Percentiles rank a stretch among this genome's conserved stretches.
These are phyloP conservation scores for Tipula helvola DNA, from an alignment of 2,888 invertebrate species.

Conservation along the genomic window DNA sequence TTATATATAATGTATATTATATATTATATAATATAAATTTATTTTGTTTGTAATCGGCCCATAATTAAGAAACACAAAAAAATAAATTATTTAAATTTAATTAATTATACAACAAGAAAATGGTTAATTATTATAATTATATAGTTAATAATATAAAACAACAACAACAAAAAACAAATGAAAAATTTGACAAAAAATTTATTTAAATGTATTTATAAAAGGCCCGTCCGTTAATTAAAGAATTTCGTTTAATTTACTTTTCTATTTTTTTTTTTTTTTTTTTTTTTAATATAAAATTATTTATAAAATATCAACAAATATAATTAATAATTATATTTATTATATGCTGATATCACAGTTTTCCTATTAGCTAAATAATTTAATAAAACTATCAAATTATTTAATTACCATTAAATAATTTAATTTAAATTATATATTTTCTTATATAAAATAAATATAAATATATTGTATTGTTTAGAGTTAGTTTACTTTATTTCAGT, in stretches of 20 bases:
- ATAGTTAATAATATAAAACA: background rate
- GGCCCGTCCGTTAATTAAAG: background rate
- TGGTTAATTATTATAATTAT: background rate
- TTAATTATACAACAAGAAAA: background rate
- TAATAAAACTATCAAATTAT: background rate
- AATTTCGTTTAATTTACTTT: background rate
- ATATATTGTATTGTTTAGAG: background rate
- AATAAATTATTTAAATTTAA: background rate
- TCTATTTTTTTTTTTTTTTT: too few relatives aligned
- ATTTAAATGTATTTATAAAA: background rate
- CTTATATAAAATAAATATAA: background rate
- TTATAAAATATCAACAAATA: conserved; percentile 9
- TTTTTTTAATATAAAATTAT: background rate
- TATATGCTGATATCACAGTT: conserved; percentile 11
- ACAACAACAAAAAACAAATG: background rate
- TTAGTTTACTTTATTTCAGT: background rate
- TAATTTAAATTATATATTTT: background rate
- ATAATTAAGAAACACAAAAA: background rate
- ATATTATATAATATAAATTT: background rate
- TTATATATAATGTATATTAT: background rate
- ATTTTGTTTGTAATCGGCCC: background rate
- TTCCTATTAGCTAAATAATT: conserved; percentile 7
- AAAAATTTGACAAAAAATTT: background rate
- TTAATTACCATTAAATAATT: background rate
- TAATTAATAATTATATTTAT: conserved; percentile 8